Evolutionary conservation across 2,888 invertebrate genomes (phyloP), one percentile per base, ranked within the genome.

Genomic region (Caenorhabditis sp.): DNA sequence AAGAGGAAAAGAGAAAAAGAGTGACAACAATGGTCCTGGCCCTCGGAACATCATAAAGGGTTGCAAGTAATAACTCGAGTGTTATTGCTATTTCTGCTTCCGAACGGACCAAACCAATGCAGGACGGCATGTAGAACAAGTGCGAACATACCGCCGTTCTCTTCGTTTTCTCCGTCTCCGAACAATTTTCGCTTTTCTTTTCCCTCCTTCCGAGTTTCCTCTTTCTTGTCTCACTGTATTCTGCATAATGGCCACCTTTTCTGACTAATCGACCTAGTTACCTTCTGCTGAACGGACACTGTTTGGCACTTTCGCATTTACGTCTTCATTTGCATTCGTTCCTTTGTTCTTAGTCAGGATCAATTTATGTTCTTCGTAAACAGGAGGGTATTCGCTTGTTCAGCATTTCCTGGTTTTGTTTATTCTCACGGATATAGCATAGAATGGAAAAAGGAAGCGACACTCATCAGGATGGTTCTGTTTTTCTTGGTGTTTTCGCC

Each of bases 261-360:
- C 56, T 60, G 67, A 76, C 76, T 76, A 76, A 76, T 76, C 76
- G 67, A 76, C 76, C 76, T 61, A 76, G 67, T 76, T 74, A 74
- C 65, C 51, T 58, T 60, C 60, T 56, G 64, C 65, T 44, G 56
- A 50, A 58, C 72, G 44, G 26, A 50, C 24, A 35, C n/a, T 40
- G 13, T 53, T 15, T 47, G 15, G 28, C 53, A 55, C 37, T n/a
- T 18, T 18, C 5, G 35, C 15, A n/a, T n/a, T n/a, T n/a, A n/a
- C n/a, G n/a, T 22, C 24, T 70, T 70, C 53, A 32, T 55, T 32
- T 60, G 13, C 20, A 28, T 58, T 15, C 26, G 26, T 32, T 62
- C 51, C 35, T 58, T 47, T 51, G 32, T 56, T 64, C 58, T 20
- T 22, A 55, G 50, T 72, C 56, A n/a, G 26, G 47, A 55, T 35